Percentiles rank a stretch among this genome's conserved stretches.
phyloP scores from a whole-genome alignment of 2,113 vertebrate genomes.

The Martes martes region DNA sequence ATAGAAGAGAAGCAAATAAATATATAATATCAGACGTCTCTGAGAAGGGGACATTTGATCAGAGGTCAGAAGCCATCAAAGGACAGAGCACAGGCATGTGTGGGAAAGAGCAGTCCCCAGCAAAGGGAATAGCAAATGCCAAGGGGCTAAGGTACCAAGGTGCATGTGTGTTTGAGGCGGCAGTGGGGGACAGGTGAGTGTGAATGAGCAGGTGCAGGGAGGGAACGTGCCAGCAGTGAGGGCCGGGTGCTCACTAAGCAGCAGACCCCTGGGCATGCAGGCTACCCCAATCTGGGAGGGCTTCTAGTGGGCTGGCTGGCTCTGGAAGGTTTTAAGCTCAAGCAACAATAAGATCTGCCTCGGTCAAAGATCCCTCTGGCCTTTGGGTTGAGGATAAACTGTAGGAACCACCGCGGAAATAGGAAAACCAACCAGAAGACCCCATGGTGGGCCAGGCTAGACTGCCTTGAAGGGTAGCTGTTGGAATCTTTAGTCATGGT shows the following conservation, averaged over 20 bases:
- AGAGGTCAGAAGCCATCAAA: not conserved
- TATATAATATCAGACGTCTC: not conserved
- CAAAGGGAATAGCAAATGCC: not conserved
- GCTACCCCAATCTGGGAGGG: not conserved
- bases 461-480: not conserved
- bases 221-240: not conserved
- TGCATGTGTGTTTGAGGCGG: not conserved
- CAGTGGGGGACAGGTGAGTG: not conserved
- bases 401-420: not conserved
- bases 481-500: not conserved
- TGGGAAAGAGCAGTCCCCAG: not conserved
- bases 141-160: not conserved
- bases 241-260: too few relatives aligned
- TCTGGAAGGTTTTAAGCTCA: not conserved
- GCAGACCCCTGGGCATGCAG: not conserved
- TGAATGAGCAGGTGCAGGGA: not conserved
- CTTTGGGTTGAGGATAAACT: not conserved
- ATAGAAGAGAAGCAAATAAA: not conserved
- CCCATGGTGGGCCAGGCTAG: too few relatives aligned
- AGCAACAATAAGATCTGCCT: not conserved
- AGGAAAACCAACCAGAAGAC: not conserved
- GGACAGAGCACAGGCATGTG: not conserved
- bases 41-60: not conserved
- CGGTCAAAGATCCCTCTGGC: not conserved
- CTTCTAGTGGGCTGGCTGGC: not conserved